Evolutionary conservation across 2,888 invertebrate genomes (phyloP), one percentile per base, ranked within the genome.

Genomic region (Plusia festucae): DNA sequence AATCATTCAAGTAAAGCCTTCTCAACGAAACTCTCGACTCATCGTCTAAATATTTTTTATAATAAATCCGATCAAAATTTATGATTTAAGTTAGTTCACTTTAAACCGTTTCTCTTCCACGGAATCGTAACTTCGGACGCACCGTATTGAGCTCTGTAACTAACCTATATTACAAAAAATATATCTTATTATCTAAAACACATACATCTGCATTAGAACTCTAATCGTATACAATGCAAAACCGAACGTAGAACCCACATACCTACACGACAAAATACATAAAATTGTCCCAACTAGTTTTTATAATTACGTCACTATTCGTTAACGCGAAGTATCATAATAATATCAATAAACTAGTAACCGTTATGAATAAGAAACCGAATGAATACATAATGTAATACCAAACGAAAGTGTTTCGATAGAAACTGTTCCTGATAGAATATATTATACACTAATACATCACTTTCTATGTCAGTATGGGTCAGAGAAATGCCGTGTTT

Each of bases 401-500:
- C 32, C 73, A 81, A 81, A 68, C 11, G 81, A 81, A 81, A 81
- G 81, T 78, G 63, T 58, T 67, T 60, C 40, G 32, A 13, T 59
- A 76, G 67, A 76, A 73, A 78, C 57, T 27, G 60, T 18, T 52
- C 62, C 62, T 44, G 53, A 61, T 65, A 22, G 54, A 67, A 54
- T 49, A 57, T 58, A 70, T 69, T 66, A 40, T 46, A 51, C 51
- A 24, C 15, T 15, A 40, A 40, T 40, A 51, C 24, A 52, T 64
- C 65, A 53, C 81, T 81, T 81, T 81, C 79, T 79, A 73, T 32
- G 30, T 60, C 15, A 32, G n/a, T 52, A 53, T 16, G 20, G 51
- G 53, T 62, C 57, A 18, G 56, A 44, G 60, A 65, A 65, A 65
- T 64, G 62, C 20, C 15, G 20, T 11, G 13, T 52, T 55, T 44